A percentile compares a stretch with the other conserved stretches of the same genome.
phyloP scores from a whole-genome alignment of 1,140 invertebrate species.

The Brachionus plicatilis region DNA sequence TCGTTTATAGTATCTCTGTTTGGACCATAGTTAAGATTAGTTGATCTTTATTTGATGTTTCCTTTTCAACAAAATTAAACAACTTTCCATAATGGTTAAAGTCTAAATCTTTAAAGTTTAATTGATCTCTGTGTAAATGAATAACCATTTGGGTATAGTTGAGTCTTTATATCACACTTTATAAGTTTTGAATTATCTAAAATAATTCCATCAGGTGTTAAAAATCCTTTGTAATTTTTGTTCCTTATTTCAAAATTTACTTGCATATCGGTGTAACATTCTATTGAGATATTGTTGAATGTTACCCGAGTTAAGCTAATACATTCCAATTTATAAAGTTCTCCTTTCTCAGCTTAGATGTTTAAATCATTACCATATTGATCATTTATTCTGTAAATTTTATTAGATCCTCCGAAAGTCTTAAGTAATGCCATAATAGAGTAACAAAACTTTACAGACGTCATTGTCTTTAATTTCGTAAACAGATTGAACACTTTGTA shows the following conservation, averaged over 20 bases:
- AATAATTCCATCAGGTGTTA: neutral
- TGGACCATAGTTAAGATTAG: neutral
- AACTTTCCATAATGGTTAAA: neutral
- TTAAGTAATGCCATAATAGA: too few species aligned
- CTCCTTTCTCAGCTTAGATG: neutral
- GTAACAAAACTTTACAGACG: too few species aligned
- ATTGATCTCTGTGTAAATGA: neutral
- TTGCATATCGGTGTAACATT: neutral
- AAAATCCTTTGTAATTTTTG: neutral
- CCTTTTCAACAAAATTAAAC: neutral
- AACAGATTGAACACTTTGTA: slow-evolving; percentile 43
- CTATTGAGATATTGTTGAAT: neutral
- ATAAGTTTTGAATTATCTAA: neutral
- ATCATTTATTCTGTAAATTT: neutral
- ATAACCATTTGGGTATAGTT: neutral
- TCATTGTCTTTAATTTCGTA: neutral
- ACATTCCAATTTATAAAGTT: neutral
- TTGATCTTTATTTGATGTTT: neutral
- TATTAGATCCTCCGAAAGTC: neutral
- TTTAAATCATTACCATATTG: neutral
- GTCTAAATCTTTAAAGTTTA: neutral
- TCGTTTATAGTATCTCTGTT: neutral
- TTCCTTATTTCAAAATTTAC: neutral
- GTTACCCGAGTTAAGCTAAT: neutral
- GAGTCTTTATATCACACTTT: neutral